Evolutionary conservation across 1,140 invertebrate species (phyloP), one percentile per base, ranked within the genome.

Genomic region (Aradophagus sp.): DNA sequence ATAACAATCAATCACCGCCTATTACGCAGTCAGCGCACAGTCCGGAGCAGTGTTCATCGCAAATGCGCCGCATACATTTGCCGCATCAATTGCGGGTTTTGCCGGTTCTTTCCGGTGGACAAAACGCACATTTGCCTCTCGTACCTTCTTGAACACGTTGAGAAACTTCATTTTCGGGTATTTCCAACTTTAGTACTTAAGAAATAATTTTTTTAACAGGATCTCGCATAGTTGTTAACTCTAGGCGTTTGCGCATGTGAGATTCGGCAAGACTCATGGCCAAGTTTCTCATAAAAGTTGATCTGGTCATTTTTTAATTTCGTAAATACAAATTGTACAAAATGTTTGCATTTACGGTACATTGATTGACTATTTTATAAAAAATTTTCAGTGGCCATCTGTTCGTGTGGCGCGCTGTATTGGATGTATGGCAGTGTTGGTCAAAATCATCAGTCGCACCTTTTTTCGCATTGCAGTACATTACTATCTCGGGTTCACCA

Each of bases 341-440:
- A 15, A 39, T 13, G 15, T 52, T 41, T 15, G 36, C 35, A 41
- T 41, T 53, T 31, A 53, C 23, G 3, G 19, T 52, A 17, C n/a
- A n/a, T 39, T 52, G 35, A 29, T 52, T 38, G 31, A 52, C 31
- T 34, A 58, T 58, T 6, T 58, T 44, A 17, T 36, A 35, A 23
- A 58, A 45, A 38, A 44, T 45, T 45, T 44, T 39, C n/a, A 56
- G 10, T 14, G 74, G 69, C 78, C 77, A 80, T 35, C 75, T 50
- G n/a, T 65, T 50, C 23, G 74, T 77, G 39, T 65, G 73, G 6
- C 77, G 67, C 15, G 72, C 67, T 7, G 36, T 56, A 7, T 44
- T 55, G 39, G 59, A 63, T 7, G 26, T n/a, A 10, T 47, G 44
- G 20, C 44, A 47, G 2, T 34, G 7, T 34, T 47, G 27, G 20